A percentile compares a stretch with the other conserved stretches of the same genome.
Conservation (phyloP, 2,888 invertebrate species). For the Phalangium opilio region DNA sequence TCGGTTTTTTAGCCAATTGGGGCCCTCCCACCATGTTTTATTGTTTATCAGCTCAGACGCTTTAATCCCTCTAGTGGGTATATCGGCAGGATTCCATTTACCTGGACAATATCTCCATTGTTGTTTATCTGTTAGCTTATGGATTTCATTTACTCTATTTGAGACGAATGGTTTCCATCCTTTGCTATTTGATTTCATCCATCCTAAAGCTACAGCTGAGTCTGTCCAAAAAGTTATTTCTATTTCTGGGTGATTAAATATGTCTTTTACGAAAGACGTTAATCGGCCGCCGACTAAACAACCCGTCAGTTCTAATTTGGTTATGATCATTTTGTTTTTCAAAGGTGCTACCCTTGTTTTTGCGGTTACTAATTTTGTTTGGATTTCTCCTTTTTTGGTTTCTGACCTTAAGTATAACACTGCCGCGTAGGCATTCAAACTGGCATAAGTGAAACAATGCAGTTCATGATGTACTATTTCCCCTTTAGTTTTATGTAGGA, state of each 20-base stretch:
- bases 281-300: slow-evolving; percentile 7
- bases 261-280: slow-evolving; percentile 1
- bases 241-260: background rate
- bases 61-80: slow-evolving; percentile 20
- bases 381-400: too few relatives aligned
- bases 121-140: slow-evolving; percentile 3
- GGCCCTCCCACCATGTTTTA: slow-evolving; percentile 22
- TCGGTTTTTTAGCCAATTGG: slow-evolving; percentile 14
- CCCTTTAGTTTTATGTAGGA: background rate
- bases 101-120: slow-evolving; percentile 21
- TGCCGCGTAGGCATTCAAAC: slow-evolving; percentile 18
- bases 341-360: slow-evolving; percentile 17
- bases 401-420: slow-evolving; percentile 10
- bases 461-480: background rate
- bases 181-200: slow-evolving; percentile 15
- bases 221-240: slow-evolving; percentile 16
- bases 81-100: slow-evolving; percentile 24
- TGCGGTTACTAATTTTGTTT: too few relatives aligned
- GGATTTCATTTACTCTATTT: slow-evolving; percentile 22
- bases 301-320: slow-evolving; percentile 19
- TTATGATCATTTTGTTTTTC: slow-evolving; percentile 17
- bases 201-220: slow-evolving; percentile 18
- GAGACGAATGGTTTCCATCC: slow-evolving; percentile 20
- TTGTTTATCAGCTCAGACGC: slow-evolving; percentile 6
- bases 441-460: slow-evolving; percentile 21